Conservation (phyloP, 2,888 invertebrate genomes). For the Euplagia quadripunctaria region DNA sequence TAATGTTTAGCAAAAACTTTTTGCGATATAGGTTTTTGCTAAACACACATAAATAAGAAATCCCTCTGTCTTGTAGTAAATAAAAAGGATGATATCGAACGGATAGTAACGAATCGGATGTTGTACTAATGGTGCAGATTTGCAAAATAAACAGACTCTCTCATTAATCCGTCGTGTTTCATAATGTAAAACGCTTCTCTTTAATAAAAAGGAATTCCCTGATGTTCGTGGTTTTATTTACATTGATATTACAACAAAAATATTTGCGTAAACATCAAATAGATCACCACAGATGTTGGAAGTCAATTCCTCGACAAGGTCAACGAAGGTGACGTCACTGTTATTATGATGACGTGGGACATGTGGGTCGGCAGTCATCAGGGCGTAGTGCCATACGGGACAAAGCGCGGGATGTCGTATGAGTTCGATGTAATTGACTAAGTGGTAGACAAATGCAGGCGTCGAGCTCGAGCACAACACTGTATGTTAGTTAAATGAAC, state of each 20-base stretch:
- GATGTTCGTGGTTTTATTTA: background rate
- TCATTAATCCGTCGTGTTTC: background rate
- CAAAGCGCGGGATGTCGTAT: slow-evolving; percentile 52
- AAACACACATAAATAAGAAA: background rate
- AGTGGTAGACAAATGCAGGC: slow-evolving; percentile 62
- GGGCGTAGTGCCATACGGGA: slow-evolving; percentile 23
- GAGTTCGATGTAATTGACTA: slow-evolving; percentile 76
- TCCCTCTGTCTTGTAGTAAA: background rate
- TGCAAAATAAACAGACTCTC: background rate
- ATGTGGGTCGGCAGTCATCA: slow-evolving; percentile 64
- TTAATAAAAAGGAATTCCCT: background rate
- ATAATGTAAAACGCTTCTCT: background rate
- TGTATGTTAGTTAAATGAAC: slow-evolving; percentile 53
- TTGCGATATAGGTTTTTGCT: background rate
- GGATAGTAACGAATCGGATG: background rate
- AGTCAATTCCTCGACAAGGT: slow-evolving; percentile 76
- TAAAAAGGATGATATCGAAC: background rate
- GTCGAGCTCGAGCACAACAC: slow-evolving; percentile 32
- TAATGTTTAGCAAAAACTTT: background rate
- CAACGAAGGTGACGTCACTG: slow-evolving; percentile 75
- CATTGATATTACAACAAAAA: slow-evolving; percentile 5
- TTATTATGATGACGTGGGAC: slow-evolving; percentile 75
- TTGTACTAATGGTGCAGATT: background rate
- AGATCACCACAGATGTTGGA: slow-evolving; percentile 67
- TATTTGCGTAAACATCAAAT: slow-evolving; percentile 66